Evolutionary conservation across 1,140 invertebrate species (phyloP).

Genomic region (Rhyacophila brunnea): DNA sequence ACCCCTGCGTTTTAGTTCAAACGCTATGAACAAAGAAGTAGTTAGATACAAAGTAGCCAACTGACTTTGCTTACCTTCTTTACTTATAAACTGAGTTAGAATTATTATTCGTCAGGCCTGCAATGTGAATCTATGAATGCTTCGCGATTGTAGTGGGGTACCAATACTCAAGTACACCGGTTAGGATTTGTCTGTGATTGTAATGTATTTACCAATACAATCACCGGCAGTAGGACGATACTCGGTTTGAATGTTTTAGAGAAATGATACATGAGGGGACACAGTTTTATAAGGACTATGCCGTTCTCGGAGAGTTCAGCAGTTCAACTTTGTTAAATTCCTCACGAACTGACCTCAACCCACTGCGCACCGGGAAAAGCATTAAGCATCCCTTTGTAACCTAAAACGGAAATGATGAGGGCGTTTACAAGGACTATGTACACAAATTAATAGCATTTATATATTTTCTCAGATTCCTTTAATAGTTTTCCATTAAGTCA

Average conservation of each 20-base stretch:
- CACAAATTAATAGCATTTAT: no score
- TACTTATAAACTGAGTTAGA: neutral
- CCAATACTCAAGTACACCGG: no score
- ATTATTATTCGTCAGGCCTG: neutral
- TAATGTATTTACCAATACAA: no score
- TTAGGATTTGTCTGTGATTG: no score
- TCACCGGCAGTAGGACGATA: neutral
- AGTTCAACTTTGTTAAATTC: conserved; percentile 5
- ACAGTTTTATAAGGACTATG: conserved; percentile 4
- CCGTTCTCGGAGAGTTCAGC: conserved; percentile 15
- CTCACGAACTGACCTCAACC: conserved; percentile 9
- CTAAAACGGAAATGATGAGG: neutral
- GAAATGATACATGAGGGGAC: conserved; percentile 9
- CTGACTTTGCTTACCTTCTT: neutral
- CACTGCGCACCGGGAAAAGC: neutral
- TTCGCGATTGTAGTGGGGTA: no score
- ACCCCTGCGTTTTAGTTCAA: neutral
- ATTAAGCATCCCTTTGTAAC: conserved; percentile 12
- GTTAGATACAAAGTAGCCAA: conserved; percentile 8
- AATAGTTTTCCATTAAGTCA: no score
- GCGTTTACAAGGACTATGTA: neutral
- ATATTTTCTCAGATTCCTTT: no score
- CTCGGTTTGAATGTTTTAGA: neutral
- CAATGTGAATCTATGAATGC: neutral
- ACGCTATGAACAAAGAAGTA: conserved; percentile 17